Percentiles rank a stretch among this genome's conserved stretches.
Evolutionary conservation across 2,797 vertebrate species (phyloP).

Genomic region (Poeciliopsis infans): DNA sequence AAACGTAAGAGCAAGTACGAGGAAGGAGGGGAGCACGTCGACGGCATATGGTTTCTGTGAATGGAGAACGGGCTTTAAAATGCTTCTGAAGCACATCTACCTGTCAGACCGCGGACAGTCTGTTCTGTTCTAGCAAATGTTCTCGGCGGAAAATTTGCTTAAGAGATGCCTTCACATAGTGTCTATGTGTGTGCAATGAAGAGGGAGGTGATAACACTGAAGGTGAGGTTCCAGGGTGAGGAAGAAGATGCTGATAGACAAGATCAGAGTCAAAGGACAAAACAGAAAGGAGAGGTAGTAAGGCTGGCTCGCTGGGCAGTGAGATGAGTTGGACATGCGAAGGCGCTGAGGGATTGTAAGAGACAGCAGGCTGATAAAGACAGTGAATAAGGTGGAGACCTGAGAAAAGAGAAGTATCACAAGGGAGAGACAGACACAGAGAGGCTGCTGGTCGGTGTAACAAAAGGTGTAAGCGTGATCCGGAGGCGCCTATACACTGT

Average conservation of each 20-base stretch:
- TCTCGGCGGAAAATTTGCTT: constrained; percentile 35
- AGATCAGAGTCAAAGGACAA: constrained; percentile 29
- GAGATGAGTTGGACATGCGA: constrained; percentile 39
- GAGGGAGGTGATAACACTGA: constrained; percentile 48
- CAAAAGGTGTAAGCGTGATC: constrained; percentile 8
- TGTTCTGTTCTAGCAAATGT: constrained; percentile 41
- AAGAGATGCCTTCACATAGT: constrained; percentile 24
- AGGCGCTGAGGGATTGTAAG: constrained; percentile 16
- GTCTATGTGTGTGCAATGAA: constrained; percentile 18
- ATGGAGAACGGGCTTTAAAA: constrained; percentile 6
- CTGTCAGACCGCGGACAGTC: constrained; percentile 26
- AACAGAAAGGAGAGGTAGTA: neutral
- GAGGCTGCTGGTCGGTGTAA: constrained; percentile 33
- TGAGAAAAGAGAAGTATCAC: constrained; percentile 12
- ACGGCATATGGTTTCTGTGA: neutral
- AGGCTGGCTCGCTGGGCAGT: neutral
- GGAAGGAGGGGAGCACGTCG: neutral
- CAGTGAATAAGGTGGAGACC: neutral
- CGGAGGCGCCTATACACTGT: constrained; percentile 16
- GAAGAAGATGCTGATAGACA: constrained; percentile 58
- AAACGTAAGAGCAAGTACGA: constrained; percentile 8
- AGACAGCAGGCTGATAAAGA: constrained; percentile 36
- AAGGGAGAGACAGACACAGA: constrained; percentile 8
- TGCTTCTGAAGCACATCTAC: constrained; percentile 18
- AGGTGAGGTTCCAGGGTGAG: constrained; percentile 47